Conservation (phyloP, 2,888 invertebrate species). For the Agonum fuliginosum region DNA sequence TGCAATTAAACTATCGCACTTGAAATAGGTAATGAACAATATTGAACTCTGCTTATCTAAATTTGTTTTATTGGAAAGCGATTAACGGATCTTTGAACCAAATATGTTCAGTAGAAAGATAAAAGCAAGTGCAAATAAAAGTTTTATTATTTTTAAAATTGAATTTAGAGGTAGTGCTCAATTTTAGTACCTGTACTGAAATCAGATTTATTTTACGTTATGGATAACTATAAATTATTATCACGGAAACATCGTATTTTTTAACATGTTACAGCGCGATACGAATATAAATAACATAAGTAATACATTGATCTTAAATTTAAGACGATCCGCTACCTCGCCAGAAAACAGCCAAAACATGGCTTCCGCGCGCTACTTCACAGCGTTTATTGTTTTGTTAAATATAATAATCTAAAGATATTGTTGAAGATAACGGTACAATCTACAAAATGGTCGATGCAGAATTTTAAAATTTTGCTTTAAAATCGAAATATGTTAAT, state of each 20-base stretch:
- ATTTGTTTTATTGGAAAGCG: slow-evolving; percentile 6
- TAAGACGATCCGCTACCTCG: too few relatives aligned
- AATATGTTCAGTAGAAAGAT: slow-evolving; percentile 15
- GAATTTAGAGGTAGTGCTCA: background rate
- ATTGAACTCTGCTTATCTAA: background rate
- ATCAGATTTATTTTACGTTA: background rate
- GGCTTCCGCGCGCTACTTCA: too few relatives aligned
- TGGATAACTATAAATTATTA: slow-evolving; percentile 1
- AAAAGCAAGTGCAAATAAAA: slow-evolving; percentile 23
- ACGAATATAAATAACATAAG: too few relatives aligned
- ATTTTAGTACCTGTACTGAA: background rate
- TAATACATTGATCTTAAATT: too few relatives aligned
- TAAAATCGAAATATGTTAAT: too few relatives aligned
- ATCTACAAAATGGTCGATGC: too few relatives aligned
- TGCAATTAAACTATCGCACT: slow-evolving; percentile 13
- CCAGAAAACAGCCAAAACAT: too few relatives aligned
- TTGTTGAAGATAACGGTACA: too few relatives aligned
- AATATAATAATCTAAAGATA: too few relatives aligned
- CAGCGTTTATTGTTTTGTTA: too few relatives aligned
- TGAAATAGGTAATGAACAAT: background rate
- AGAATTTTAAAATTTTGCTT: too few relatives aligned
- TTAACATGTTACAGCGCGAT: too few relatives aligned
- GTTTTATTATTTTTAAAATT: background rate
- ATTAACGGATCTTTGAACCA: slow-evolving; percentile 18
- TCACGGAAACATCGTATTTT: slow-evolving; percentile 6